Evolutionary conservation across 2,888 invertebrate genomes (phyloP), one percentile per base, ranked within the genome.

Genomic region (Phaedon cochleariae): DNA sequence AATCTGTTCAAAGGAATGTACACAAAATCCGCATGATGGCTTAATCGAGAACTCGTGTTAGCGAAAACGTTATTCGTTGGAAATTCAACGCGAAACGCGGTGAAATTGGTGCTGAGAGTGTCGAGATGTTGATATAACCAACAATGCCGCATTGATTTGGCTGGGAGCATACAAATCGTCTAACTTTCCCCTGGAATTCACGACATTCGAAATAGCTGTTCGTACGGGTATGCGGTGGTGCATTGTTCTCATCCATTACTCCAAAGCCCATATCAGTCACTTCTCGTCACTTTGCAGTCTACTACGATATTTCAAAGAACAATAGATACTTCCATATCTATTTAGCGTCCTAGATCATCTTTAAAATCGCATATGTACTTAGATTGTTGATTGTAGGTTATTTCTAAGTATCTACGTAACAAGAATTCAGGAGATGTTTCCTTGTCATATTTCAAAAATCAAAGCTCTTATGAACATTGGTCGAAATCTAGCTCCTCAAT

Each of bases 161-260:
- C 31, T 22, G 20, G 5, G 9, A 54, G 54, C 54, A 54, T 37
- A 54, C 41, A 54, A 41, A 54, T 54, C 54, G 41, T 9, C n/a
- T 34, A 12, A 6, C 2, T 41, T 41, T 54, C 41, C 31, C 31
- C 20, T 21, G 37, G 15, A 54, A 54, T 20, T n/a, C 54, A n/a
- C 29, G 12, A 29, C 54, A 54, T 37, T 54, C 54, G 18, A 37
- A 22, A 15, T 29, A 29, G 52, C 17, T 29, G 31, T 26, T 15
- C 34, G 20, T 37, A 29, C 20, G 37, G 20, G 54, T 34, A 22
- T 21, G n/a, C n/a, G 41, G 20, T 37, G n/a, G 9, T 21, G 34
- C 22, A 37, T 54, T 54, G 54, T 54, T 15, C 41, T 12, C 54
- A 0, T 54, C 18, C 54, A 54, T 54, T 37, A 21, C 34, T 34